Conservation (phyloP, 2,113 vertebrate genomes). For the Salvelinus namaycush region DNA sequence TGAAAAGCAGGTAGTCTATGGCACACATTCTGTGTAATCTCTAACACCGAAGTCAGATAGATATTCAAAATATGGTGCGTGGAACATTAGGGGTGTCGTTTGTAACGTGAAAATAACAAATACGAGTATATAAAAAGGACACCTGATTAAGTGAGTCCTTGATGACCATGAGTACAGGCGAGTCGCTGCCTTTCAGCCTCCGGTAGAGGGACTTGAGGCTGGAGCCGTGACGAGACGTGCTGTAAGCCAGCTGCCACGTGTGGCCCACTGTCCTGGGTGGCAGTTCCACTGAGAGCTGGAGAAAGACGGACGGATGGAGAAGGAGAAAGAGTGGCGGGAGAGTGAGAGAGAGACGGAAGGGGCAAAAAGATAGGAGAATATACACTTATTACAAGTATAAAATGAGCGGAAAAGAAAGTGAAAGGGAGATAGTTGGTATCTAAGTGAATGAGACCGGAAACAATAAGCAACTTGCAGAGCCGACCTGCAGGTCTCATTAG, state of each 20-base stretch:
- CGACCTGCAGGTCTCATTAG: too few relatives aligned
- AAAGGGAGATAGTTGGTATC: too few relatives aligned
- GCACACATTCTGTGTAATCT: not conserved
- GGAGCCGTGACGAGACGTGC: slow-evolving; percentile 71
- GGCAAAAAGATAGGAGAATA: too few relatives aligned
- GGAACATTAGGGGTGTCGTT: too few relatives aligned
- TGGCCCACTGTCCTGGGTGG: slow-evolving; percentile 74
- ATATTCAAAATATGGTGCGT: too few relatives aligned
- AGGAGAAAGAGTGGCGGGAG: not conserved
- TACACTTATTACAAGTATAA: too few relatives aligned
- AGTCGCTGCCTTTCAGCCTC: slow-evolving; percentile 68
- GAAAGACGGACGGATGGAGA: not conserved
- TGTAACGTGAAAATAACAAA: too few relatives aligned
- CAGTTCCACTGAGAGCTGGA: slow-evolving; percentile 72
- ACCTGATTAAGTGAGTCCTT: slow-evolving; percentile 76
- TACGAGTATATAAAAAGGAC: not conserved
- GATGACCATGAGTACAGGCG: slow-evolving; percentile 72
- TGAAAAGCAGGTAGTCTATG: not conserved
- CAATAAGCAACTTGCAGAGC: too few relatives aligned
- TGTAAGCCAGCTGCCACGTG: slow-evolving; percentile 73
- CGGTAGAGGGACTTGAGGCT: slow-evolving; percentile 81
- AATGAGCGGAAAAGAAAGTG: too few relatives aligned
- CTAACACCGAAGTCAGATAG: too few relatives aligned
- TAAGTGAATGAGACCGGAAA: too few relatives aligned
- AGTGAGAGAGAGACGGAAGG: not conserved